Base-by-base conservation (phyloP, 2,113 vertebrate genomes). In the Otis tarda region DNA sequence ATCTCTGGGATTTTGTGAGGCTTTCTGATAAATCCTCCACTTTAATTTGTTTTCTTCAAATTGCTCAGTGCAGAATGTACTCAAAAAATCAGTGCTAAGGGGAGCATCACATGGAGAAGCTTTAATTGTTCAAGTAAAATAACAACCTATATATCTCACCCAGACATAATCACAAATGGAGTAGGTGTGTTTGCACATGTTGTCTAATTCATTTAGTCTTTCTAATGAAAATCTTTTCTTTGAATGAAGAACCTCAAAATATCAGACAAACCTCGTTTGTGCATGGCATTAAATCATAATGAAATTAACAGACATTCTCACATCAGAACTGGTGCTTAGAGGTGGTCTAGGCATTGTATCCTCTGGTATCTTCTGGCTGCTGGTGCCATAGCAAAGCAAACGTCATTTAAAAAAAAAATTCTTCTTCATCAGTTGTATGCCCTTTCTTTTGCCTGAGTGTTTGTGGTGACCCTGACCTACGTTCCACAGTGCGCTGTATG, bases 11-110 rank as follows among this genome's bases (percentile, higher is more conserved):
- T 95, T 93, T 95, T 94, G 57, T 82, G 47, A 76, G 33, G 63
- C 70, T 74, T 89, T 84, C 76, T 80, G 52, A 59, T 87, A 95
- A 96, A 89, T 73, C 77, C 59, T 67, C 60, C 77, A 20, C 21
- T 90, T 96, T 95, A 84, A 94, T 86, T 91, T 95, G 45, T 95
- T 96, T 93, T 95, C 69, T 91, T 96, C 49, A 85, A 90, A 88
- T 79, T 55, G 20, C 35, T 93, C 13, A 18, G 39, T 82, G 60
- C 28, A 80, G 85, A 92, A 87, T 78, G 25, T 37, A 55, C 57
- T 67, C 13, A 57, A 31, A 33, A 73, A 67, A 56, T 75, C 56
- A 79, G 33, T 85, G 55, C 47, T 80, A 89, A 67, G 64, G 80
- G n/a, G 6, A 89, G 31, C n/a, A 83, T 92, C 52, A 28, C 86